Percentiles rank a stretch among this genome's conserved stretches.
phyloP scores from a whole-genome alignment of 2,888 invertebrate genomes.

The Acleris literana region DNA sequence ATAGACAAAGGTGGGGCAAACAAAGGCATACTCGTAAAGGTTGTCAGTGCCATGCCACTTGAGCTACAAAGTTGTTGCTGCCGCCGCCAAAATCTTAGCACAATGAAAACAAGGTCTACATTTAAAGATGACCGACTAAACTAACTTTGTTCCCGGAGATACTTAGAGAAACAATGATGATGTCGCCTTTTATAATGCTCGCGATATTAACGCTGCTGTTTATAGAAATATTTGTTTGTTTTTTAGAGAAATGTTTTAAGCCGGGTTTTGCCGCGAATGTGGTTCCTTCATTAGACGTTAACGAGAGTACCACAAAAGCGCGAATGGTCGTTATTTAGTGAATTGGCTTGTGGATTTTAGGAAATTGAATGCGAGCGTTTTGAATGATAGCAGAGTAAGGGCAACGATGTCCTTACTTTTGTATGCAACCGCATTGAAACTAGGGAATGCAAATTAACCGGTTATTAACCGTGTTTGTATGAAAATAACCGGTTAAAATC shows the following conservation, averaged over 20 bases:
- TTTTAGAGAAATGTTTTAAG: slow-evolving; percentile 10
- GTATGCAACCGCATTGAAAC: no score
- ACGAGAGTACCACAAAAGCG: neutral
- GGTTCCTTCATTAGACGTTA: slow-evolving; percentile 1
- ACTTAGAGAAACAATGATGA: slow-evolving; percentile 56
- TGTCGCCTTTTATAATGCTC: slow-evolving; percentile 42
- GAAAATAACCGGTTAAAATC: no score
- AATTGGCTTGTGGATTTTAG: slow-evolving; percentile 9
- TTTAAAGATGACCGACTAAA: neutral
- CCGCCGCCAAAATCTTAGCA: neutral
- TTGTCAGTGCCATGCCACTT: slow-evolving; percentile 57
- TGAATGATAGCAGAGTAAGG: neutral
- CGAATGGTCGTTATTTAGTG: neutral
- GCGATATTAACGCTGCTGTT: slow-evolving; percentile 25
- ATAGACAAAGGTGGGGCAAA: slow-evolving; percentile 59
- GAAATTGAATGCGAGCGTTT: neutral
- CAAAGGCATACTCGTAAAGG: slow-evolving; percentile 58
- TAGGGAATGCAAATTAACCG: no score
- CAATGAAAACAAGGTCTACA: slow-evolving; percentile 9
- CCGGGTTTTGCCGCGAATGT: neutral
- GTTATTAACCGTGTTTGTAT: no score
- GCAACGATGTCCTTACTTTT: neutral
- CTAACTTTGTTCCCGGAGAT: slow-evolving; percentile 24
- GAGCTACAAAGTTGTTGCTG: slow-evolving; percentile 34
- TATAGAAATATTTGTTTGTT: slow-evolving; percentile 20